These are phyloP conservation scores for Conomelus anceps DNA, from an alignment of 2,888 invertebrate genomes.

Conservation along the genomic window DNA sequence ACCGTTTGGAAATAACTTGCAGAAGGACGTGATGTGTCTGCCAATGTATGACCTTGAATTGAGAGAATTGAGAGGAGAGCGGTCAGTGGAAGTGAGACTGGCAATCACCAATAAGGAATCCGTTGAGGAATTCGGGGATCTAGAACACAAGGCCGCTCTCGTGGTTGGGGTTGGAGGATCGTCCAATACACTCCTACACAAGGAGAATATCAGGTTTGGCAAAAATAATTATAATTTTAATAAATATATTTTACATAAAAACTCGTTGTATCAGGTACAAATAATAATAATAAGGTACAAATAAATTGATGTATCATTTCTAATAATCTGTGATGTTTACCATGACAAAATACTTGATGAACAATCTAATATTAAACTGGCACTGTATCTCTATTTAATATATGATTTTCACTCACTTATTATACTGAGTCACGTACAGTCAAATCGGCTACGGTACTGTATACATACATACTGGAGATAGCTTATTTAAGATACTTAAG, in stretches of 20 bases:
- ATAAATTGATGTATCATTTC: too few relatives aligned
- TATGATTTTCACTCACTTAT: too few relatives aligned
- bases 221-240: too few relatives aligned
- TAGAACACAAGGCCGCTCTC: background rate
- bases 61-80: background rate
- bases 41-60: slow-evolving; percentile 41
- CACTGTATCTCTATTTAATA: too few relatives aligned
- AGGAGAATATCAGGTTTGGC: background rate
- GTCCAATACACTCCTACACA: background rate
- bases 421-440: background rate
- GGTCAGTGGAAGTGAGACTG: background rate
- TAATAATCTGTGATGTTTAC: too few relatives aligned
- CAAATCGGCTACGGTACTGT: too few relatives aligned
- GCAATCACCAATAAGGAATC: background rate
- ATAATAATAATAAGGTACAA: too few relatives aligned
- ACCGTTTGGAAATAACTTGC: slow-evolving; percentile 62
- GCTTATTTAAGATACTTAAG: too few relatives aligned
- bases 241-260: background rate
- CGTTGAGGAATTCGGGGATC: background rate
- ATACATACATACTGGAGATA: too few relatives aligned
- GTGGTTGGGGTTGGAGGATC: background rate
- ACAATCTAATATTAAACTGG: too few relatives aligned
- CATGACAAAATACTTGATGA: too few relatives aligned
- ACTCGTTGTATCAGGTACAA: too few relatives aligned
- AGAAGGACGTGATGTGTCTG: slow-evolving; percentile 53